phyloP scores from a whole-genome alignment of 2,888 invertebrate genomes.

The Tetranychus piercei region DNA sequence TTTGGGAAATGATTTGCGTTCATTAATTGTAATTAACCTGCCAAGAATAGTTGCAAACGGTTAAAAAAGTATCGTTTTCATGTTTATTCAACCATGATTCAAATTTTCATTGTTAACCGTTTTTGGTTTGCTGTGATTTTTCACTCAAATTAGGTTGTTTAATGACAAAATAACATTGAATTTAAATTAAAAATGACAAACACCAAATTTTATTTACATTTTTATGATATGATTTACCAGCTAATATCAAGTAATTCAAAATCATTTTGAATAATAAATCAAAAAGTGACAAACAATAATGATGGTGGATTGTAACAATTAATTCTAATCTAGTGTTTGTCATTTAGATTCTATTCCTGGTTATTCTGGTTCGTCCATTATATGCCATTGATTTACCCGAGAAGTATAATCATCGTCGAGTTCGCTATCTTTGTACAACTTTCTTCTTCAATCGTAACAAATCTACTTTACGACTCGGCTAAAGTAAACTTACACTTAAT shows the following conservation, averaged over 20 bases:
- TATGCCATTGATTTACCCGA: slow-evolving; percentile 14
- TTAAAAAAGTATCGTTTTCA: not conserved
- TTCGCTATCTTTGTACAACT: slow-evolving; percentile 37
- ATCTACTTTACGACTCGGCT: slow-evolving; percentile 39
- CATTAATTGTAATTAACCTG: no score
- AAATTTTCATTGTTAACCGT: not conserved
- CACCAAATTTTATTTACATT: no score
- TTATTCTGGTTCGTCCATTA: slow-evolving; percentile 27
- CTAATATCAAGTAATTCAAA: no score
- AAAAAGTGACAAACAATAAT: no score
- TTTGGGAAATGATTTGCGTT: no score
- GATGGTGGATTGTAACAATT: no score
- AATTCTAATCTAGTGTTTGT: no score
- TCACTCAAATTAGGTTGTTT: no score
- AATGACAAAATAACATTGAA: no score
- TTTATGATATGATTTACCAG: no score
- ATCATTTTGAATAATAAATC: no score
- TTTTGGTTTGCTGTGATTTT: not conserved
- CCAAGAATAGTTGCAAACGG: not conserved
- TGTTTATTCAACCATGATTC: not conserved
- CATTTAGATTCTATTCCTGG: slow-evolving; percentile 29
- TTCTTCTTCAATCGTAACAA: slow-evolving; percentile 42
- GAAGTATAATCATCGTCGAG: slow-evolving; percentile 28
- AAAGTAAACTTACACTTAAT: slow-evolving; percentile 25
- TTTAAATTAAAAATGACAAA: no score